Conservation (phyloP, 2,888 invertebrate species). For the Deilephila elpenor region DNA sequence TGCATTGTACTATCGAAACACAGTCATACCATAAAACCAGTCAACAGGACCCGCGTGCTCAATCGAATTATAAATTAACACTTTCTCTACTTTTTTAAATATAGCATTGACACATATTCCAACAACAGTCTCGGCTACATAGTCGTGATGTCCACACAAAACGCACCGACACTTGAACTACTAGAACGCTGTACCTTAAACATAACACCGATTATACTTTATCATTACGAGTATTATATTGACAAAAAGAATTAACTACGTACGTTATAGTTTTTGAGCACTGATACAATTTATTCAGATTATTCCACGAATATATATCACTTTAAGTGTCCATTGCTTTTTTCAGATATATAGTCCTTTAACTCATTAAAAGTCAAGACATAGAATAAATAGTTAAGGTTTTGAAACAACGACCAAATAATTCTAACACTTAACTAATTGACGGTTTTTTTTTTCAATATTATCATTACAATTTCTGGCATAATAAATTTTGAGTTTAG, state of each 20-base stretch:
- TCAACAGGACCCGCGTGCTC: slow-evolving; percentile 30
- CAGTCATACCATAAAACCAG: slow-evolving; percentile 26
- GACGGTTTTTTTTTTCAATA: slow-evolving; percentile 41
- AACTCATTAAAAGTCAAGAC: slow-evolving; percentile 1
- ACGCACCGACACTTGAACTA: slow-evolving; percentile 25
- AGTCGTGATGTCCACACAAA: slow-evolving; percentile 34
- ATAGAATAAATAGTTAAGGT: neutral
- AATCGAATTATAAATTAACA: slow-evolving; percentile 15
- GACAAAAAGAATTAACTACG: slow-evolving; percentile 23
- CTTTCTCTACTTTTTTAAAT: slow-evolving; percentile 4
- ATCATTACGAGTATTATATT: slow-evolving; percentile 11
- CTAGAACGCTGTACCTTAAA: slow-evolving; percentile 23
- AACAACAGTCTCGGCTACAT: slow-evolving; percentile 44
- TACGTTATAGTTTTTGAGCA: slow-evolving; percentile 27
- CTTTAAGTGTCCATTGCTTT: slow-evolving; percentile 9
- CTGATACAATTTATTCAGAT: slow-evolving; percentile 24
- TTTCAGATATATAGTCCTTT: neutral
- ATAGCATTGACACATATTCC: slow-evolving; percentile 17
- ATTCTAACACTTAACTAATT: slow-evolving; percentile 52
- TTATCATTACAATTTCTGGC: neutral
- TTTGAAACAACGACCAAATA: slow-evolving; percentile 42
- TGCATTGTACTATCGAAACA: slow-evolving; percentile 23
- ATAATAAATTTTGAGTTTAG: too few species aligned
- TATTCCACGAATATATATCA: slow-evolving; percentile 6
- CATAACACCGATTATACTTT: slow-evolving; percentile 25